Percentiles rank a stretch among this genome's conserved stretches.
Evolutionary conservation across 1,140 invertebrate genomes (phyloP).

Genomic region (Papilio xuthus): DNA sequence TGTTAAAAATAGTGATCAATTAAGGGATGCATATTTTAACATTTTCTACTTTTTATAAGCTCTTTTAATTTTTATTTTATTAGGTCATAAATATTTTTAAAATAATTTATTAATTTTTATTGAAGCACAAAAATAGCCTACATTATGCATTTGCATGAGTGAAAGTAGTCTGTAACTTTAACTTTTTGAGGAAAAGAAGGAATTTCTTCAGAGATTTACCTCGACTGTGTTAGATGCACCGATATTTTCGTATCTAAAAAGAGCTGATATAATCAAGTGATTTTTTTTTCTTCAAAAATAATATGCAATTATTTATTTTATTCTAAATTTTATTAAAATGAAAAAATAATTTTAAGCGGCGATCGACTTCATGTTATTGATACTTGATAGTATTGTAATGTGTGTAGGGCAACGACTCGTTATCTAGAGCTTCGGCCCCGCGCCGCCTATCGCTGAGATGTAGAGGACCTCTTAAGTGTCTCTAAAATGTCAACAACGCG

Average conservation of each 20-base stretch:
- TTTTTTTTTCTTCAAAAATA: not conserved
- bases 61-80: not conserved
- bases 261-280: not conserved
- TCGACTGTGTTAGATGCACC: too few relatives aligned
- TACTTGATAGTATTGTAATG: not conserved
- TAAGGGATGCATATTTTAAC: not conserved
- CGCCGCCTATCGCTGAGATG: not conserved
- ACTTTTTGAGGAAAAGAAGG: too few relatives aligned
- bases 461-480: not conserved
- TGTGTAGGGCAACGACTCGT: slow-evolving; percentile 23
- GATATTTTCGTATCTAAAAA: not conserved
- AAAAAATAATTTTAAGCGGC: not conserved
- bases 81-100: not conserved
- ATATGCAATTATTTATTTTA: not conserved
- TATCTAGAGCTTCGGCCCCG: not conserved
- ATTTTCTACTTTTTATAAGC: not conserved
- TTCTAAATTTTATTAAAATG: not conserved
- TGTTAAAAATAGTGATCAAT: not conserved
- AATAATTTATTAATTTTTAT: too few relatives aligned
- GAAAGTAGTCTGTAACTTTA: not conserved
- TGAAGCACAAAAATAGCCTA: not conserved
- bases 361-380: slow-evolving; percentile 1
- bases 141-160: not conserved
- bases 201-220: too few relatives aligned
- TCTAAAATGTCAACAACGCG: slow-evolving; percentile 4